phyloP scores from a whole-genome alignment of 2,888 invertebrate genomes.

The Empis livida region DNA sequence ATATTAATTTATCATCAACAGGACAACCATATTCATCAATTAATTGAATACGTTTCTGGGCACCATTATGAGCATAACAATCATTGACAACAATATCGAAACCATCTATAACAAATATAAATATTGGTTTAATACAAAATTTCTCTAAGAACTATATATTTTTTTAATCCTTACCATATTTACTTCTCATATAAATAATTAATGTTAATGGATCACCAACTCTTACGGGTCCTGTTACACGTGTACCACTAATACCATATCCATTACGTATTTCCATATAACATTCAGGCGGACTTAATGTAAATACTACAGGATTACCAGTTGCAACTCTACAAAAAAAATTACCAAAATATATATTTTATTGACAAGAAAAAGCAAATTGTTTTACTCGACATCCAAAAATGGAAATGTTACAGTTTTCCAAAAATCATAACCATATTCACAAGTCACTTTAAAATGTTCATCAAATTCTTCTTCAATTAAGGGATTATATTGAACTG shows the following conservation, averaged over 20 bases:
- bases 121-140: no score
- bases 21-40: conserved; percentile 90
- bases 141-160: no score
- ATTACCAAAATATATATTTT: conserved; percentile 3
- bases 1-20: conserved; percentile 84
- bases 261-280: conserved; percentile 93
- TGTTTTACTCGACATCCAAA: conserved; percentile 82
- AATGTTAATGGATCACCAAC: conserved; percentile 86
- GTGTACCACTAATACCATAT: conserved; percentile 72
- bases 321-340: conserved; percentile 63
- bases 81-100: conserved; percentile 92
- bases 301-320: conserved; percentile 87
- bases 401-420: conserved; percentile 93
- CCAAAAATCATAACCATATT: conserved; percentile 94
- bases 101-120: conserved; percentile 50
- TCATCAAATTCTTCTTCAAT: conserved; percentile 92
- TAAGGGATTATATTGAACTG: conserved; percentile 83
- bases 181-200: conserved; percentile 88
- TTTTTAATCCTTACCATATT: conserved; percentile 59
- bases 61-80: conserved; percentile 88
- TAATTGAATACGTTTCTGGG: conserved; percentile 78
- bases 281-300: conserved; percentile 84
- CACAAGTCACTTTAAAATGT: conserved; percentile 91
- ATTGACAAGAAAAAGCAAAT: neutral
- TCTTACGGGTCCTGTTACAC: conserved; percentile 78